Percentiles rank a stretch among this genome's conserved stretches.
Evolutionary conservation across 2,797 vertebrate genomes (phyloP).

Genomic region (Malurus splendens): DNA sequence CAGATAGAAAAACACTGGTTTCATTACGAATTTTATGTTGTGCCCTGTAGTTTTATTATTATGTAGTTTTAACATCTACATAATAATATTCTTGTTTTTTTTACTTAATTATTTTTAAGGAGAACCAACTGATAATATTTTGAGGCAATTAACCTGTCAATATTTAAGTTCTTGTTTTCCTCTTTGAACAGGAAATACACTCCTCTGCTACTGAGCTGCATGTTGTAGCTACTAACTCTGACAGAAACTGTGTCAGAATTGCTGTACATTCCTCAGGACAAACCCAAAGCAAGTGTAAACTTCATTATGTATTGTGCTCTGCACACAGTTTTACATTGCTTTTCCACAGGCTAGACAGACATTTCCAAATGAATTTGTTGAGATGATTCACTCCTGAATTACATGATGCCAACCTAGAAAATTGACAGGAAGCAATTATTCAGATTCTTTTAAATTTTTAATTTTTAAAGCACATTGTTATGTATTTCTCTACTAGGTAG

Average conservation of each 20-base stretch:
- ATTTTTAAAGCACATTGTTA: constrained; percentile 63
- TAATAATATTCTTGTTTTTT: not conserved
- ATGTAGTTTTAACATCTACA: not conserved
- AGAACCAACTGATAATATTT: not conserved
- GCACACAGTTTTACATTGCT: constrained; percentile 48
- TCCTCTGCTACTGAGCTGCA: not conserved
- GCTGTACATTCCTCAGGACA: constrained; percentile 38
- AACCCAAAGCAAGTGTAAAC: constrained; percentile 61
- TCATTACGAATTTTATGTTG: not conserved
- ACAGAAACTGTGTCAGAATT: constrained; percentile 27
- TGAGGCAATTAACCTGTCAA: not conserved
- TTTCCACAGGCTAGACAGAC: constrained; percentile 56
- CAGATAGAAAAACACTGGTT: not conserved
- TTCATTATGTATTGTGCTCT: constrained; percentile 40
- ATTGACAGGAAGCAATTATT: constrained; percentile 57
- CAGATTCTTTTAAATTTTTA: constrained; percentile 67
- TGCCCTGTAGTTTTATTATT: not conserved
- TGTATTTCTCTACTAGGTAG: constrained; percentile 46
- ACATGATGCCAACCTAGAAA: constrained; percentile 40
- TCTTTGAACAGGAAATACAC: not conserved
- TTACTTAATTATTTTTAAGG: not conserved
- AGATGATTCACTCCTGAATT: constrained; percentile 29
- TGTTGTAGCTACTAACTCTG: not conserved
- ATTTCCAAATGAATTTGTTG: constrained; percentile 49
- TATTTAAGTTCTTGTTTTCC: not conserved